Evolutionary conservation across 2,888 invertebrate species (phyloP), one percentile per base, ranked within the genome.

Genomic region (Amiota communis): DNA sequence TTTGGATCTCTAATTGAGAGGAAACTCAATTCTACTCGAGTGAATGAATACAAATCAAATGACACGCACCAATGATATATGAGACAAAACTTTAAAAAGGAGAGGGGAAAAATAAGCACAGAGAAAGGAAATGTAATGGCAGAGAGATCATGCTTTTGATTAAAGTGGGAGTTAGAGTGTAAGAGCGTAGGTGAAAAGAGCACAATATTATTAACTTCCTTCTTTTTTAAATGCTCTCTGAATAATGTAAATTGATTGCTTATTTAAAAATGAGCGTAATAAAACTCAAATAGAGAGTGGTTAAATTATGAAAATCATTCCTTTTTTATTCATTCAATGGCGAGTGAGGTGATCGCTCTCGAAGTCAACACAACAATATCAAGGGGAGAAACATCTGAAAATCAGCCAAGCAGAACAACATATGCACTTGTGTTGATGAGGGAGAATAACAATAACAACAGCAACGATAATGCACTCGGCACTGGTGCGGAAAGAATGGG

Each of bases 401-500:
- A 73, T 69, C 72, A 74, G 70, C 48, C 71, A 75, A 48, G 69
- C 85, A 76, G 77, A 73, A 80, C 82, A 83, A 48, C 36, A 74
- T 73, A 74, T 65, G 3, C 36, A 56, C 8, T 73, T 65, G 75
- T 57, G 15, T 3, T 17, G 49, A 48, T 48, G 67, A 47, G 48
- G 67, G 48, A 49, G 20, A 67, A 47, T 46, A 51, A 56, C 59
- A 69, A 56, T 47, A 23, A 59, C 36, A 46, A 57, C 17, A 69
- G 20, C 53, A 13, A 75, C 81, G 77, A 76, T 67, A 73, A 77
- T 72, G 64, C 74, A 76, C 77, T 78, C 76, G 64, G 76, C 81
- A 82, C 77, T 77, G 74, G 74, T 75, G 61, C 61, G 61, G 71
- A 72, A 64, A 83, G 83, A 83, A 78, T 75, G 75, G 75, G 74